A percentile compares a stretch with the other conserved stretches of the same genome.
Evolutionary conservation across 2,113 vertebrate genomes (phyloP).

Genomic region (Sarotherodon lohbergeri): DNA sequence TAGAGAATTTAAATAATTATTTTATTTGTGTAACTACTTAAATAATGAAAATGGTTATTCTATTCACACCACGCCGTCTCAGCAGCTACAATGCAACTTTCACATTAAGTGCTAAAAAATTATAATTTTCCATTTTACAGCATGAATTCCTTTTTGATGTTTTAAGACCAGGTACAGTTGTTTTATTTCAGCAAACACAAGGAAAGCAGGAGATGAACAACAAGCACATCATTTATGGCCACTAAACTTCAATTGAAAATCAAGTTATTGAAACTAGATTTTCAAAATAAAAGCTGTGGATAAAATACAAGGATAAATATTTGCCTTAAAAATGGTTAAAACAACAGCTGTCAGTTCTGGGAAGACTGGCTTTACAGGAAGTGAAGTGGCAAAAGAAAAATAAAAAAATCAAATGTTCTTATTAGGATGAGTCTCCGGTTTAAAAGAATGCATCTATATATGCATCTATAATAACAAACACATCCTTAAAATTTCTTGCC

Average conservation of each 20-base stretch:
- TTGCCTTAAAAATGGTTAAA: neutral
- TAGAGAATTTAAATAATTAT: constrained; percentile 81
- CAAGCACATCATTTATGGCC: neutral
- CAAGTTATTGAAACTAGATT: neutral
- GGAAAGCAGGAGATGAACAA: constrained; percentile 25
- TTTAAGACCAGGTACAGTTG: constrained; percentile 52
- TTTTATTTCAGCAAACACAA: constrained; percentile 55
- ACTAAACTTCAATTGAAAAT: constrained; percentile 6
- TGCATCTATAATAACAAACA: neutral
- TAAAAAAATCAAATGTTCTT: neutral
- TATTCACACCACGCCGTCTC: constrained; percentile 78
- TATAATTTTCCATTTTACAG: constrained; percentile 74
- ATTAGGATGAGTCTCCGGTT: neutral
- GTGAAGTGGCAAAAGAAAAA: neutral
- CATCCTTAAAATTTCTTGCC: neutral
- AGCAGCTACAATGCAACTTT: constrained; percentile 80
- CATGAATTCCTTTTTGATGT: constrained; percentile 68
- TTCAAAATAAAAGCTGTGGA: neutral
- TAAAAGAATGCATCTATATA: neutral
- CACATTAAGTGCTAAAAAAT: constrained; percentile 83
- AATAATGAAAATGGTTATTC: constrained; percentile 80
- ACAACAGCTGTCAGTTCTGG: neutral
- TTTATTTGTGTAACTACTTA: constrained; percentile 80
- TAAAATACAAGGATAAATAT: neutral
- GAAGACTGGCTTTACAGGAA: neutral